Conservation (phyloP, 2,113 vertebrate genomes). For the Ciconia maguari region DNA sequence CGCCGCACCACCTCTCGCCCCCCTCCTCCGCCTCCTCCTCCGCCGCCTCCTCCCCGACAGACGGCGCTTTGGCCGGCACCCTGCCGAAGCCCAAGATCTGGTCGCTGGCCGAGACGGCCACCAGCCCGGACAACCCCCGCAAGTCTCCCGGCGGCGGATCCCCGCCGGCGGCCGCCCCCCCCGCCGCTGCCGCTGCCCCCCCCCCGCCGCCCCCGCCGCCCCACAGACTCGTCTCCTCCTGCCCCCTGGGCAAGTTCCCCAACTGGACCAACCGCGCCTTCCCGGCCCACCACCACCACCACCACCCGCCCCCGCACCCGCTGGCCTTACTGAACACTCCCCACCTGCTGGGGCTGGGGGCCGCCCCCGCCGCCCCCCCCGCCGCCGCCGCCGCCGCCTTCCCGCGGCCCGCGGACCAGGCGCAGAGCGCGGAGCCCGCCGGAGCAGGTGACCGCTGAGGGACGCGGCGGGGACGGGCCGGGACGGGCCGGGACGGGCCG, state of each 20-base stretch:
- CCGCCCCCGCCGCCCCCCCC: conserved; percentile 72
- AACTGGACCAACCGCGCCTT: conserved; percentile 91
- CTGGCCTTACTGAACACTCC: conserved; percentile 91
- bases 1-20: conserved; percentile 12
- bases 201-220: background rate
- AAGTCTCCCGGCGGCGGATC: conserved; percentile 80
- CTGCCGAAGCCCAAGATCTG: conserved; percentile 95
- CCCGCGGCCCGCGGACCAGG: conserved; percentile 83
- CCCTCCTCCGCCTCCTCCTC: conserved; percentile 74
- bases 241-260: conserved; percentile 92
- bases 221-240: conserved; percentile 90
- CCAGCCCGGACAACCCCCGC: conserved; percentile 94
- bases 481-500: background rate
- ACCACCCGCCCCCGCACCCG: conserved; percentile 62
- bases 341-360: conserved; percentile 87
- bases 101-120: conserved; percentile 96
- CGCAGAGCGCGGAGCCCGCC: conserved; percentile 81
- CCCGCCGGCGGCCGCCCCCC: conserved; percentile 82
- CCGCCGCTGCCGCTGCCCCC: conserved; percentile 66
- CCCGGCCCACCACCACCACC: conserved; percentile 82
- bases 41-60: conserved; percentile 81
- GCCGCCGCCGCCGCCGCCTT: conserved; percentile 80
- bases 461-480: background rate
- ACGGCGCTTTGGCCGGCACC: conserved; percentile 79
- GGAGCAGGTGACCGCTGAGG: conserved; percentile 82